Conservation (phyloP, 2,113 vertebrate genomes). For the Labrus mixtus region DNA sequence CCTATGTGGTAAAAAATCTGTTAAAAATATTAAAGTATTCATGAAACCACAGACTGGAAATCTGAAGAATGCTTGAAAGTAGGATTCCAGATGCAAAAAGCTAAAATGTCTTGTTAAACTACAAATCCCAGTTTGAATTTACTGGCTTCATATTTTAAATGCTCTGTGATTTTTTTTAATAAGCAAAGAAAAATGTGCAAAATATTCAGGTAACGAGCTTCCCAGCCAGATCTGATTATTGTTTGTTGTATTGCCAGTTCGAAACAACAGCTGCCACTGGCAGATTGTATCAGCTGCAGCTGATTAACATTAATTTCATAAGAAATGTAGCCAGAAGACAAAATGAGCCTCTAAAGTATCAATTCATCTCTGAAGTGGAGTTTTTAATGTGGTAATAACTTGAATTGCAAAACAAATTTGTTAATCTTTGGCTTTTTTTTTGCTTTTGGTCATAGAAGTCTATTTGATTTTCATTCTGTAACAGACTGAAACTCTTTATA, state of each 20-base stretch:
- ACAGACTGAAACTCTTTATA: too few species aligned
- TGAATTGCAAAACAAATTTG: constrained; percentile 4
- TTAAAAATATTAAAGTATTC: neutral
- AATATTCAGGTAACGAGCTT: neutral
- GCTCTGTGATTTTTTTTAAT: neutral
- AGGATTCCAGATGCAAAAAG: neutral
- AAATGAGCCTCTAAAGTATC: constrained; percentile 1
- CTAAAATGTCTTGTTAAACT: neutral
- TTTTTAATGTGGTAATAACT: constrained; percentile 11
- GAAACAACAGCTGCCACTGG: constrained; percentile 25
- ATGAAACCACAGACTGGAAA: neutral
- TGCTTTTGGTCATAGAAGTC: neutral
- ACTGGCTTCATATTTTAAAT: neutral
- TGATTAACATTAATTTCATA: constrained; percentile 30
- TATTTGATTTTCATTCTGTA: too few species aligned
- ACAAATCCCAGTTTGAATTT: neutral
- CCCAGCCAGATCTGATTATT: neutral
- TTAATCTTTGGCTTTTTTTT: neutral
- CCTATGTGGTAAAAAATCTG: neutral
- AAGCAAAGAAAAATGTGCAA: neutral
- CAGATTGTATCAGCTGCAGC: constrained; percentile 19
- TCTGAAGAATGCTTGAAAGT: neutral
- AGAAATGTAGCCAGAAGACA: constrained; percentile 16
- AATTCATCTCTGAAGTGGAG: neutral
- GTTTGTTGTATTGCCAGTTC: neutral